These are phyloP conservation scores for Epinotia demarniana DNA, from an alignment of 2,888 invertebrate genomes.

Conservation along the genomic window DNA sequence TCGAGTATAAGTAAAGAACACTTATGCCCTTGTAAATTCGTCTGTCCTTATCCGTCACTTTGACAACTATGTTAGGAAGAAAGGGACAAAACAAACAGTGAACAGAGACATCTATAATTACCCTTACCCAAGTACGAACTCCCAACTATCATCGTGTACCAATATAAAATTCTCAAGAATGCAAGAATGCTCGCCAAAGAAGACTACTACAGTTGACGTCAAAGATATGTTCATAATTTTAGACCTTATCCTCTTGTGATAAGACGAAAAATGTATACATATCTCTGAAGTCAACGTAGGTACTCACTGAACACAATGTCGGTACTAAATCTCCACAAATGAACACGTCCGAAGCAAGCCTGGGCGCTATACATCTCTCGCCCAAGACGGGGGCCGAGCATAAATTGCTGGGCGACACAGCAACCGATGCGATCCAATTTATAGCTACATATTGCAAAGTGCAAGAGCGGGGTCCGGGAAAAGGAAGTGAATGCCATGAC, in stretches of 20 bases:
- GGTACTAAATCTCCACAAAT: conserved; percentile 41
- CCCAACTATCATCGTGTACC: neutral
- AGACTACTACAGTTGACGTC: too few species aligned
- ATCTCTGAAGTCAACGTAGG: neutral
- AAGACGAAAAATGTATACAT: too few species aligned
- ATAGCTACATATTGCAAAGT: conserved; percentile 30
- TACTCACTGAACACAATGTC: conserved; percentile 33
- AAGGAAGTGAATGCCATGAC: neutral
- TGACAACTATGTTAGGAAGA: too few species aligned
- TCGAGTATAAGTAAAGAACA: too few species aligned
- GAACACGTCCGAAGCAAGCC: conserved; percentile 37
- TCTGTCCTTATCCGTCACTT: too few species aligned
- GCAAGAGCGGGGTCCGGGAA: neutral
- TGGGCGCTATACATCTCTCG: conserved; percentile 38
- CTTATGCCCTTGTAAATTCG: too few species aligned
- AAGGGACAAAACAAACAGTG: too few species aligned
- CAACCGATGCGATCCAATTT: conserved; percentile 41
- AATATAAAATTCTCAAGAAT: neutral
- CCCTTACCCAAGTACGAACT: too few species aligned
- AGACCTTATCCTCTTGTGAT: neutral
- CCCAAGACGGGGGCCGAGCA: conserved; percentile 24
- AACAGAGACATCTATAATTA: too few species aligned
- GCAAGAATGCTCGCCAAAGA: neutral
- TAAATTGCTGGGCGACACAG: conserved; percentile 36
- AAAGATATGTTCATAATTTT: neutral